Conservation (phyloP, 2,797 vertebrate genomes). For the Decapterus maruadsi region DNA sequence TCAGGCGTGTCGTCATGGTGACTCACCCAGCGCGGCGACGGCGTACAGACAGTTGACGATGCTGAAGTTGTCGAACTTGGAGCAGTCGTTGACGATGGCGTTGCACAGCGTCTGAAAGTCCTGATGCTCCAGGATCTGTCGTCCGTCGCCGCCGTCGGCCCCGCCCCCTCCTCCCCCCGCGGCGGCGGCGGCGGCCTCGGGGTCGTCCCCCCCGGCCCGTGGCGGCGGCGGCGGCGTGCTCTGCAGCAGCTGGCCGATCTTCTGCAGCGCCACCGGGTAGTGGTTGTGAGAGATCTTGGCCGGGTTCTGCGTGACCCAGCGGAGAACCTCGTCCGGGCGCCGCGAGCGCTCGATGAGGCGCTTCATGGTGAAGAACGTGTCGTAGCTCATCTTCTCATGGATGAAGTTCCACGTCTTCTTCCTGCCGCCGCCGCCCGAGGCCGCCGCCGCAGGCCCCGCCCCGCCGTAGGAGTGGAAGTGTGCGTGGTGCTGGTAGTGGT, state of each 20-base stretch:
- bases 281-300: slow-evolving; percentile 92
- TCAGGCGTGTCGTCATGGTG: too few species aligned
- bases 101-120: slow-evolving; percentile 86
- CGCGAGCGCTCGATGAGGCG: slow-evolving; percentile 91
- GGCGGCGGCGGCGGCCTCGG: accelerated
- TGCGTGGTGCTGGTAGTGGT: slow-evolving; percentile 74
- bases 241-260: slow-evolving; percentile 90
- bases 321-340: slow-evolving; percentile 90
- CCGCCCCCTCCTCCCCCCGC: slow-evolving; percentile 20
- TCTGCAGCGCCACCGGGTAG: slow-evolving; percentile 92
- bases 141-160: slow-evolving; percentile 35
- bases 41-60: slow-evolving; percentile 91
- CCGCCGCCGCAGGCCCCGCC: too few species aligned
- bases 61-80: slow-evolving; percentile 92
- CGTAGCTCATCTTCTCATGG: slow-evolving; percentile 92
- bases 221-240: slow-evolving; percentile 53
- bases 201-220: accelerated
- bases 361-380: slow-evolving; percentile 94
- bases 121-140: slow-evolving; percentile 82
- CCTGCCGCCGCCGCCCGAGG: slow-evolving; percentile 57
- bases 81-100: slow-evolving; percentile 85
- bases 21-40: slow-evolving; percentile 87
- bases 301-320: slow-evolving; percentile 95
- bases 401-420: slow-evolving; percentile 93
- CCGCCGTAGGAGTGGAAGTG: slow-evolving; percentile 65